These are phyloP conservation scores for Daphoenositta chrysoptera DNA, from an alignment of 2,113 vertebrate genomes.

Conservation along the genomic window DNA sequence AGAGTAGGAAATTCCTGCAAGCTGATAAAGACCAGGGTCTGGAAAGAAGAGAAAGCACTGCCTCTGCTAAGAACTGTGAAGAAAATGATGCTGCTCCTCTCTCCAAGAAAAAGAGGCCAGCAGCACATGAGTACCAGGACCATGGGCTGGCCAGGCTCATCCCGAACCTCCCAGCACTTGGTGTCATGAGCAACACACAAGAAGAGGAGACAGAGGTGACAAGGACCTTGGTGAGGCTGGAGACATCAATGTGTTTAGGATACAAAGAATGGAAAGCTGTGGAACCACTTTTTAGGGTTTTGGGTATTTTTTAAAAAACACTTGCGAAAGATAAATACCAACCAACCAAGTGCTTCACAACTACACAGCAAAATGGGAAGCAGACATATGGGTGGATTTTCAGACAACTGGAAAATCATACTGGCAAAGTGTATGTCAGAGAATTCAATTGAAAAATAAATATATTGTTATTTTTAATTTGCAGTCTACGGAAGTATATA, in stretches of 20 bases:
- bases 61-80: neutral
- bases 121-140: rapidly evolving
- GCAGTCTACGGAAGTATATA: neutral
- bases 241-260: neutral
- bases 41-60: neutral
- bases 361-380: neutral
- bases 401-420: neutral
- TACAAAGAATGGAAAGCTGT: neutral
- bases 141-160: neutral
- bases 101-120: neutral
- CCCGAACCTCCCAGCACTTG: neutral
- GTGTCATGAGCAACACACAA: neutral
- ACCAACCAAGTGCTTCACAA: neutral
- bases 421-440: neutral
- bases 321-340: neutral
- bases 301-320: rapidly evolving
- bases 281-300: neutral
- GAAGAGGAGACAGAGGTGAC: neutral
- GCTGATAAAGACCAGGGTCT: neutral
- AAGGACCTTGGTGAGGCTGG: neutral
- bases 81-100: neutral
- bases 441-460: neutral
- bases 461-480: neutral
- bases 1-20: neutral
- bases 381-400: neutral